phyloP scores from a whole-genome alignment of 2,888 invertebrate genomes.

The Hipparchia sbordonii region DNA sequence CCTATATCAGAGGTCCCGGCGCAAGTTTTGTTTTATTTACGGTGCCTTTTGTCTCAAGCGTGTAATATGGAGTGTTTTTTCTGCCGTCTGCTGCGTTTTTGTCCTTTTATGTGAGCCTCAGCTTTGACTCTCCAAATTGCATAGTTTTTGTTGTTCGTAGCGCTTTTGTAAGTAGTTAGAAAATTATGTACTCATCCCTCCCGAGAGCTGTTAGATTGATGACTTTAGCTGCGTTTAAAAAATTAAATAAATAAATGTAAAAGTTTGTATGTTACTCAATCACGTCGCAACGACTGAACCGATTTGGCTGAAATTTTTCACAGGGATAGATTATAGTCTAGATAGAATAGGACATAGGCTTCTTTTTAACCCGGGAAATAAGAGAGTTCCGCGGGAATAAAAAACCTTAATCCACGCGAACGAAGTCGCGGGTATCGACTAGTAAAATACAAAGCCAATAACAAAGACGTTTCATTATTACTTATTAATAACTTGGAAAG shows the following conservation, averaged over 20 bases:
- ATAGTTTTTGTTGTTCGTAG: constrained; percentile 15
- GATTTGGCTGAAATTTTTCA: no score
- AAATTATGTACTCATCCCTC: constrained; percentile 1
- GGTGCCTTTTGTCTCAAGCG: constrained; percentile 25
- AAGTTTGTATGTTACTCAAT: no score
- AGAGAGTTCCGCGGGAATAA: no score
- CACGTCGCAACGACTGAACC: no score
- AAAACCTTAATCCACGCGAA: no score
- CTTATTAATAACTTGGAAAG: neutral
- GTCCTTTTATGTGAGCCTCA: constrained; percentile 17
- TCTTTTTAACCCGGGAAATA: no score
- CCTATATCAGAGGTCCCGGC: neutral
- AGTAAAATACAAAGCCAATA: no score
- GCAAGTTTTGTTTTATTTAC: constrained; percentile 16
- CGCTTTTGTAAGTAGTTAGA: neutral
- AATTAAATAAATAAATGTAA: no score
- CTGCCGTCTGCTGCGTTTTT: constrained; percentile 8
- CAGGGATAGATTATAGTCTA: no score
- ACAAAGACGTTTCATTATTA: no score
- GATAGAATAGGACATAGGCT: no score
- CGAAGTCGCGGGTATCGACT: no score
- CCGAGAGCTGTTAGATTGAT: neutral
- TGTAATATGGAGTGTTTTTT: constrained; percentile 20
- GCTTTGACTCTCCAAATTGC: constrained; percentile 9
- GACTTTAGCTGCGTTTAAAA: neutral